These are phyloP conservation scores for Rhimphoctona megacephalus DNA, from an alignment of 2,888 invertebrate genomes.

Conservation along the genomic window DNA sequence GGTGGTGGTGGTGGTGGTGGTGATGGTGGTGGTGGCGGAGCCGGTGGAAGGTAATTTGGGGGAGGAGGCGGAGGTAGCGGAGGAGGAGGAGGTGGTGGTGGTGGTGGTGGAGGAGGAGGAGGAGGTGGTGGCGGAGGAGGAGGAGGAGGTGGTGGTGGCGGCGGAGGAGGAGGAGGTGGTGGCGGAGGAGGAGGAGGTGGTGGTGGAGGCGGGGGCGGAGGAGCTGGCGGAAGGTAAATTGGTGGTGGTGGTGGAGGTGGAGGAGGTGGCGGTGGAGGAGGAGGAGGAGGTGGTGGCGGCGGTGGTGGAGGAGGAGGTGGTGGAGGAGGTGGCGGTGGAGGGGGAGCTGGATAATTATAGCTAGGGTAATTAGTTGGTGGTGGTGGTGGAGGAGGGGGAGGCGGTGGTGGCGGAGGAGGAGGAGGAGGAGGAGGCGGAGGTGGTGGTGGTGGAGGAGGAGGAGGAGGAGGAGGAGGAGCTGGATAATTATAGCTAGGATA, in stretches of 20 bases:
- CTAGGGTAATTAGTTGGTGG: constrained; percentile 43
- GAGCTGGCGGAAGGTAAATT: constrained; percentile 27
- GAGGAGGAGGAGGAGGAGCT: constrained; percentile 35
- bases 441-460: constrained; percentile 33
- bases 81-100: constrained; percentile 16
- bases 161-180: constrained; percentile 48
- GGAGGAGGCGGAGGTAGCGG: constrained; percentile 57
- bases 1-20: constrained; percentile 28
- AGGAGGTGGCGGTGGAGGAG: constrained; percentile 17
- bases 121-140: constrained; percentile 39
- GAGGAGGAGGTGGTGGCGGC: constrained; percentile 22
- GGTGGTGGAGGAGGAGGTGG: constrained; percentile 49
- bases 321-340: constrained; percentile 27
- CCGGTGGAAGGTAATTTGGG: constrained; percentile 54
- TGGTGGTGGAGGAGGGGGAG: constrained; percentile 39
- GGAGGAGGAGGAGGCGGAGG: constrained; percentile 40
- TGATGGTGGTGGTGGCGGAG: constrained; percentile 41
- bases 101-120: constrained; percentile 32
- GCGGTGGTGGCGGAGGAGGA: constrained; percentile 20
- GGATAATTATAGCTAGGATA: constrained; percentile 27
- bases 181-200: constrained; percentile 16
- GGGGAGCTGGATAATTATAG: constrained; percentile 19
- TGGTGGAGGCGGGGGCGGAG: constrained; percentile 9
- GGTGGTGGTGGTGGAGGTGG: constrained; percentile 44
- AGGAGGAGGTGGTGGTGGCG: constrained; percentile 29